Base-by-base conservation (phyloP, 1,140 invertebrate genomes). In the Drosophila aff. region DNA sequence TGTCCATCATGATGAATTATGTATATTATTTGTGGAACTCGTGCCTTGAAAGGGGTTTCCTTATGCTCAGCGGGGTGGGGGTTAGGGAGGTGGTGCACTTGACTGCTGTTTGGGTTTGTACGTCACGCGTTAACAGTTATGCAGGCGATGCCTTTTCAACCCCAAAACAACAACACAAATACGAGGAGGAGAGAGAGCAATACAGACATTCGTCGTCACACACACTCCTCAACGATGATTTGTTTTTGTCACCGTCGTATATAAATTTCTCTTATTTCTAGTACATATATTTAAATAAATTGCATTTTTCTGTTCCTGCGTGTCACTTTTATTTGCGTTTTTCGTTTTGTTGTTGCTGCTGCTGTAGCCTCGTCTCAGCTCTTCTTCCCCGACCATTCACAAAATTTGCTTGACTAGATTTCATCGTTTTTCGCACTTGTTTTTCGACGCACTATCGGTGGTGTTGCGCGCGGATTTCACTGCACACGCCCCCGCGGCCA, bases 301-400 rank as follows among this genome's bases (percentile, higher is more conserved):
- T 69, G 38, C 64, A 68, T 28, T 53, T 81, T 65, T 68, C 69
- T 76, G 77, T 65, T 86, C 74, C 71, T 91, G 85, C 85, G 86
- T 91, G 85, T 90, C 86, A 90, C 81, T 78, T 74, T 89, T 84
- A 85, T 90, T 90, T 91, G 75, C 82, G 79, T 80, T 90, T 90
- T 90, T 82, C 79, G 62, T 81, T 84, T 74, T 59, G 28, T 41
- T 67, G 28, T 33, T 38, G 21, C 67, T 72, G 18, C 18, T 75
- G 49, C n/a, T 74, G 44, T 72, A 74, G 57, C 49, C 64, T 67
- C 65, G 43, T 73, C 62, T 68, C 61, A 50, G 65, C 82, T 73
- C 77, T 76, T 73, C 77, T 76, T 68, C 64, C 67, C 75, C 75
- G 47, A 43, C 62, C 81, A 79, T 84, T 90, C 65, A 49, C 73